These are phyloP conservation scores for Augochlorella aurata DNA, from an alignment of 2,888 invertebrate genomes.

Conservation along the genomic window DNA sequence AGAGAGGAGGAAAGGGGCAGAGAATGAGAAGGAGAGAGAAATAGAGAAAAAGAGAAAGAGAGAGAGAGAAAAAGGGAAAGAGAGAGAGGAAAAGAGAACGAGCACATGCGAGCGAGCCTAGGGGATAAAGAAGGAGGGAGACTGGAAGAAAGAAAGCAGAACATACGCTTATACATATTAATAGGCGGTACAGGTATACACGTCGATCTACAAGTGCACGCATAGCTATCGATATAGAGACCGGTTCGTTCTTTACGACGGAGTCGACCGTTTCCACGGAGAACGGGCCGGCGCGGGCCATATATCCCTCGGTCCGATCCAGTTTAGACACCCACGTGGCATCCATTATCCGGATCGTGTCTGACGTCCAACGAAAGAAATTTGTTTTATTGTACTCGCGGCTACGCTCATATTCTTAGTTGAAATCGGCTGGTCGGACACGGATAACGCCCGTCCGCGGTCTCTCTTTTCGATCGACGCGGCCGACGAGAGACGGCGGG, in stretches of 20 bases:
- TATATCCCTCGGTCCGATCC: conserved; percentile 54
- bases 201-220: conserved; percentile 38
- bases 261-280: conserved; percentile 52
- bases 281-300: conserved; percentile 30
- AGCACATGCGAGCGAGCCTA: not conserved
- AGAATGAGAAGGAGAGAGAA: not conserved
- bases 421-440: conserved; percentile 42
- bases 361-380: conserved; percentile 39
- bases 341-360: conserved; percentile 55
- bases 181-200: conserved; percentile 43
- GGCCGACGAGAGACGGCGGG: not conserved
- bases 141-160: conserved; percentile 5
- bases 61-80: not conserved
- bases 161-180: conserved; percentile 51
- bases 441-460: conserved; percentile 40
- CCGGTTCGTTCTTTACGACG: conserved; percentile 62
- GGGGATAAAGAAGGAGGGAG: not conserved
- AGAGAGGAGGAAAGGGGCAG: not conserved
- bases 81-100: not conserved
- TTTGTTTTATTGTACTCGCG: conserved; percentile 49
- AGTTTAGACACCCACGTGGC: conserved; percentile 60
- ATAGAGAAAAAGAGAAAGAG: not conserved
- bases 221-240: conserved; percentile 52
- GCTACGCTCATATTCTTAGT: conserved; percentile 38
- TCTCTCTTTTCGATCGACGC: conserved; percentile 11